Evolutionary conservation across 2,797 vertebrate species (phyloP).

Genomic region (Octomys mimax): DNA sequence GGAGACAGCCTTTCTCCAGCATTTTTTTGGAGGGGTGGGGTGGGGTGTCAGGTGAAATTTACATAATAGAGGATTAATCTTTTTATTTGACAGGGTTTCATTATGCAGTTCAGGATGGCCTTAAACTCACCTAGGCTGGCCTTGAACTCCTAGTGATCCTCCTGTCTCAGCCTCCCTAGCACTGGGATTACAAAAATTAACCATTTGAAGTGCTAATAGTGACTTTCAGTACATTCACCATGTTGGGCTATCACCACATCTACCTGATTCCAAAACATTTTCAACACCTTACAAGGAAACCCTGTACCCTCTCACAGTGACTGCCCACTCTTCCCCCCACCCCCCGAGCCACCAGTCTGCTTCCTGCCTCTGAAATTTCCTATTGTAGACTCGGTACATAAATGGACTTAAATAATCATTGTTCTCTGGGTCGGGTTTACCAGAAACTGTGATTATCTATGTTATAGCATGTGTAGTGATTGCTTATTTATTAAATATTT

Average conservation of each 20-base stretch:
- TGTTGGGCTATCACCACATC: not conserved
- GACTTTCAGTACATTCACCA: not conserved
- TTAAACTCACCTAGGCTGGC: not conserved
- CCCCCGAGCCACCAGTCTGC: not conserved
- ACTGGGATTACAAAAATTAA: not conserved
- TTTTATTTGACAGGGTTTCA: not conserved
- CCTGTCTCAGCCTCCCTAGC: not conserved
- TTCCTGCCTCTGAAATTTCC: not conserved
- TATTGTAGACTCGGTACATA: too few relatives aligned
- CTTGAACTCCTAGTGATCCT: not conserved
- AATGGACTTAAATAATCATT: not conserved
- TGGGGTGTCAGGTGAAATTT: not conserved
- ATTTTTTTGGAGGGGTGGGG: not conserved
- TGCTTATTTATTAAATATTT: too few relatives aligned
- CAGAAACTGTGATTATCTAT: not conserved
- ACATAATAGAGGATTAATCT: not conserved
- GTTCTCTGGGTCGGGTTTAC: not conserved
- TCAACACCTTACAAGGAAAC: not conserved
- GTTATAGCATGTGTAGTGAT: rapidly evolving
- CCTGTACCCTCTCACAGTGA: rapidly evolving
- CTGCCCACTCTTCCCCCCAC: not conserved
- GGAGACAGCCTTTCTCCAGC: not conserved
- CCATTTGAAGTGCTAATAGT: not conserved
- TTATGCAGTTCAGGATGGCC: not conserved
- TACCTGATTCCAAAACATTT: not conserved